Evolutionary conservation across 2,888 invertebrate genomes (phyloP), one percentile per base, ranked within the genome.

Genomic region (Cabera pusaria): DNA sequence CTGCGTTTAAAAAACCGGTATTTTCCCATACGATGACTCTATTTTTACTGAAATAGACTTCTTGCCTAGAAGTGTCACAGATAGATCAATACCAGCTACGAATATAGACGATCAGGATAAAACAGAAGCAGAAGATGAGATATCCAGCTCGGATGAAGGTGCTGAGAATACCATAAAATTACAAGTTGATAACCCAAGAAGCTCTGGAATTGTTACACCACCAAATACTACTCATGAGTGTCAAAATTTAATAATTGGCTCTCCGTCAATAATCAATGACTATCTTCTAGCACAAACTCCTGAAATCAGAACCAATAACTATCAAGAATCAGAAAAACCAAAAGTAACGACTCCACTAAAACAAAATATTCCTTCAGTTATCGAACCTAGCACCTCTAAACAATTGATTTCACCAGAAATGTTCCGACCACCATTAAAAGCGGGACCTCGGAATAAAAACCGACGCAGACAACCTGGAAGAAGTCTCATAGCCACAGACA

Each of bases 31-130:
- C 21, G 56, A 72, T 44, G 38, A 56, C 12, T 39, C 63, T 31
- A 45, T 59, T 29, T 68, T 70, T 25, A 45, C 52, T 22, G 65
- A 69, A 9, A 43, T 44, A 8, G 61, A 67, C 43, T 66, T 60
- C 10, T 1, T 44, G 10, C 38, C 38, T 1, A 44, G 43, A 5
- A 14, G 6, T 1, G 38, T 48, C 1, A 44, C 41, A 3, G 28
- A 44, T 22, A 24, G 29, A 19, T 11, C 16, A 18, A 20, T 26
- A n/a, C n/a, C n/a, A n/a, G n/a, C n/a, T n/a, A n/a, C n/a, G n/a
- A n/a, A n/a, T n/a, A n/a, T n/a, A n/a, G n/a, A n/a, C n/a, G n/a
- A n/a, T n/a, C n/a, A n/a, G n/a, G n/a, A n/a, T 14, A 14, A 3
- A 3, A 4, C 14, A 14, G 3, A 14, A 3, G 2, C 14, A 14